Evolutionary conservation across 2,888 invertebrate species (phyloP), one percentile per base, ranked within the genome.

Genomic region (Pandemis corylana): DNA sequence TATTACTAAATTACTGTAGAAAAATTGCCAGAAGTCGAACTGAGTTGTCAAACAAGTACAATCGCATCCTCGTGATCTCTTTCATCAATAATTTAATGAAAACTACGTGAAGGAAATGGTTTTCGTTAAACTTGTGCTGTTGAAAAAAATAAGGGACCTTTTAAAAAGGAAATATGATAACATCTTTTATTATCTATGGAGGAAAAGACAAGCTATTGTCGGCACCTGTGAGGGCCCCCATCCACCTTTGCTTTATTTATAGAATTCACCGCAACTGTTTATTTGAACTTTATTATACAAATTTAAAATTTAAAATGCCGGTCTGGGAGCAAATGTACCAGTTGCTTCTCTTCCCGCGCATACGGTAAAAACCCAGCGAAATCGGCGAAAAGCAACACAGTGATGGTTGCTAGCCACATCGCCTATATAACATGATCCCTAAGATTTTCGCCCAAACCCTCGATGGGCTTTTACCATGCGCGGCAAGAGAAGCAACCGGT

Each of bases 1-100:
- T 28, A 5, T 5, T 12, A 15, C 9, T 46, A 41, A 10, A 5
- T 41, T 1, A 28, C 2, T 3, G 44, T 41, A 13, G 63, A 46
- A 51, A 7, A 5, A 42, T 20, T n/a, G 7, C 20, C 41, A 36
- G 6, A 13, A 15, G 4, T 12, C 36, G 15, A 51, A 69, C 5
- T 20, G 5, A n/a, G 28, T 5, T 28, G 42, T 62, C 62, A 69
- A 69, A 62, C 4, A n/a, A 64, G 53, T 44, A 56, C 46, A 44
- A 44, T 56, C 20, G 28, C 12, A 5, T 59, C 20, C 13, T 28
- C 59, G 59, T 59, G 59, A 59, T 59, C 10, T 28, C 12, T n/a
- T n/a, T 59, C 28, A 28, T n/a, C 1, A 28, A 59, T 20, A 59
- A 59, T 59, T 10, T 28, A 9, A 59, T 10, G 59, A 59, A 56